phyloP scores from a whole-genome alignment of 1,140 invertebrate genomes.

The Drosophila takahashii region DNA sequence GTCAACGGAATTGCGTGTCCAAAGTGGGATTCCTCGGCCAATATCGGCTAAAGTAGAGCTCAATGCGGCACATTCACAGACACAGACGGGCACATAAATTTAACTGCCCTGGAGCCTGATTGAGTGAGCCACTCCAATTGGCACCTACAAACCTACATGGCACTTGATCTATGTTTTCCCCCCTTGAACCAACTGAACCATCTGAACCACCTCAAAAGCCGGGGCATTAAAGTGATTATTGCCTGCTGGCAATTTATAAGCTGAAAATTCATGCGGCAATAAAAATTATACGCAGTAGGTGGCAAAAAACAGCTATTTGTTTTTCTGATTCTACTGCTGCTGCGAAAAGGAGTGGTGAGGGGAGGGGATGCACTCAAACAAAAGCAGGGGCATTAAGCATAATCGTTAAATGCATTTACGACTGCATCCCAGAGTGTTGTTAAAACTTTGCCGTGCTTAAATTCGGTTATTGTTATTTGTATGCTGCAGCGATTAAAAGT shows the following conservation, averaged over 20 bases:
- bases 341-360: not conserved
- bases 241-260: conserved; percentile 56
- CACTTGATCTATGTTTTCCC: conserved; percentile 27
- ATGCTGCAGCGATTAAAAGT: conserved; percentile 47
- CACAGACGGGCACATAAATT: conserved; percentile 42
- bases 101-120: conserved; percentile 55
- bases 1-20: conserved; percentile 71
- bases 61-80: conserved; percentile 9
- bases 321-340: conserved; percentile 30
- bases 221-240: conserved; percentile 45
- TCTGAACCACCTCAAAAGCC: not conserved
- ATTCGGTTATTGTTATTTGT: conserved; percentile 56
- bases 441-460: conserved; percentile 47
- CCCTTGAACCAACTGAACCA: not conserved
- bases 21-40: conserved; percentile 25
- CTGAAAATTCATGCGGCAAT: conserved; percentile 52
- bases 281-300: conserved; percentile 39
- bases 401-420: conserved; percentile 58
- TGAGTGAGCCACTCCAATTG: conserved; percentile 67
- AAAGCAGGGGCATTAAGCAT: conserved; percentile 45
- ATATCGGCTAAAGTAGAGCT: conserved; percentile 17
- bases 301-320: conserved; percentile 38
- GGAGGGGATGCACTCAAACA: conserved; percentile 42
- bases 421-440: conserved; percentile 26
- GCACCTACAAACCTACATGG: conserved; percentile 62